Evolutionary conservation across 2,888 invertebrate species (phyloP), one percentile per base, ranked within the genome.

Genomic region (Trichacis sp.): DNA sequence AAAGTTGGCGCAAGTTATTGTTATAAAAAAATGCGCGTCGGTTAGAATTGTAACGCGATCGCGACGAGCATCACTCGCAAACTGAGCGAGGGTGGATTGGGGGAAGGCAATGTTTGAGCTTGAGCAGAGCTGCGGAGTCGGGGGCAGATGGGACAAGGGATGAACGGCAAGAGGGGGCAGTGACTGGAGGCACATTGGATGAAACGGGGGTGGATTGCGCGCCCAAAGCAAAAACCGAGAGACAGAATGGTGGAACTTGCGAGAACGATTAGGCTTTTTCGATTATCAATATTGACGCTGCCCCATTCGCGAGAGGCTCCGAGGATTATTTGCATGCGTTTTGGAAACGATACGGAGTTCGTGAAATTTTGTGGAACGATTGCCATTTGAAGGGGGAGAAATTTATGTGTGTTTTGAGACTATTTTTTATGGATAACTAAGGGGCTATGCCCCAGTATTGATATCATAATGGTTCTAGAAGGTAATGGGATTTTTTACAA

Each of bases 41-140:
- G n/a, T 40, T 15, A 29, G 8, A 70, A 71, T 50, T 70, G 64
- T 58, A 68, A 64, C 71, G 69, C 72, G 73, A 65, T 65, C 77
- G 70, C 78, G 77, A 54, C 72, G 75, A 74, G 74, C 70, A 71
- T 72, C 73, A 70, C 73, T 74, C 76, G 75, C 69, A 70, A 74
- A 79, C 79, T 77, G 77, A 78, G 73, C 72, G 70, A 59, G 70
- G 71, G 62, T 64, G 64, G 49, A 60, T 57, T 48, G 65, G 66
- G 66, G 68, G 67, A 59, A 64, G 67, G 61, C 62, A 64, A 62
- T 57, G 64, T 60, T 69, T 68, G 68, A 69, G 71, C 65, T 64
- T 64, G 64, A 66, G 68, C 60, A 53, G 62, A 69, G 56, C 53
- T 56, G 42, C 43, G 24, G 49, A 61, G 58, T 47, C 60, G 65